Evolutionary conservation across 2,888 invertebrate genomes (phyloP).

Genomic region (Lochmaea capreae): DNA sequence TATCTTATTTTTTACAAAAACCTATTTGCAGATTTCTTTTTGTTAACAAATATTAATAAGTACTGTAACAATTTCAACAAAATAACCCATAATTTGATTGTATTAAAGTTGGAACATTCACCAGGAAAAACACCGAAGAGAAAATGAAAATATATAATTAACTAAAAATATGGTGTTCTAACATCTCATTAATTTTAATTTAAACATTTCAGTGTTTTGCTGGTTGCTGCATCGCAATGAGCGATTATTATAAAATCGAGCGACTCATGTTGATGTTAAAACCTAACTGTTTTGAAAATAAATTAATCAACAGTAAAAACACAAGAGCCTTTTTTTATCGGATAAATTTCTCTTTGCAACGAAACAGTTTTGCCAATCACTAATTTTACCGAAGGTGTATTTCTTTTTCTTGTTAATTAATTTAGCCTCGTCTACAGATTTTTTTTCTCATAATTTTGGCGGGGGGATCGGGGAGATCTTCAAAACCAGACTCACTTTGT

Average conservation of each 20-base stretch:
- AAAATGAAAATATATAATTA: not conserved
- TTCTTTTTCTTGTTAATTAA: too few species aligned
- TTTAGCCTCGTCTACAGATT: too few species aligned
- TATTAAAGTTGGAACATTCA: not conserved
- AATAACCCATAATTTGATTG: not conserved
- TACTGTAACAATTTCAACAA: not conserved
- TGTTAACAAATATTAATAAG: not conserved
- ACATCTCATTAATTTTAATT: not conserved
- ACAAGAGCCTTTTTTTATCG: too few species aligned
- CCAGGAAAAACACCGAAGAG: not conserved
- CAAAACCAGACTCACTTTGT: too few species aligned
- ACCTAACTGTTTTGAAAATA: not conserved
- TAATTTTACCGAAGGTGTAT: too few species aligned
- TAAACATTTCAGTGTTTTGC: not conserved
- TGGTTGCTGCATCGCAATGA: not conserved
- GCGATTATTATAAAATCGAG: not conserved
- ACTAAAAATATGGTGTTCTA: not conserved
- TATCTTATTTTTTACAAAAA: not conserved
- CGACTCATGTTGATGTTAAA: not conserved
- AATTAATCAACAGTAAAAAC: too few species aligned
- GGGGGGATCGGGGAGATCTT: too few species aligned
- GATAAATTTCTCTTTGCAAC: too few species aligned
- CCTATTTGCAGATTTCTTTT: not conserved
- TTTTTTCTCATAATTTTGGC: too few species aligned
- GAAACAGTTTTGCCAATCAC: too few species aligned